Evolutionary conservation across 2,113 vertebrate genomes (phyloP).

Genomic region (Cinclus mexicanus): DNA sequence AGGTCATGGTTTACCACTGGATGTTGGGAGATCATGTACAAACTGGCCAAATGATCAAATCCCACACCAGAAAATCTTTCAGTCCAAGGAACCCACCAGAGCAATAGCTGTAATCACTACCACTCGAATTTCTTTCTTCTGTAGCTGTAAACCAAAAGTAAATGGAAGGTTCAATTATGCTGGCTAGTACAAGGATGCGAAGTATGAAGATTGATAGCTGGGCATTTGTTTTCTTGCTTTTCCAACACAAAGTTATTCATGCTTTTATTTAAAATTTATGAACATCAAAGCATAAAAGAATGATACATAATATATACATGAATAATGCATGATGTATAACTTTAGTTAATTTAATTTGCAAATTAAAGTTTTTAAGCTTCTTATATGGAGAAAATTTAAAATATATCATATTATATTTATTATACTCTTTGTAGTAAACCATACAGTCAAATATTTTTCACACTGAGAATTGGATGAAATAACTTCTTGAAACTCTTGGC

Average conservation of each 20-base stretch:
- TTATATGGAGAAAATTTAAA: background rate
- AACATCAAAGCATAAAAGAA: background rate
- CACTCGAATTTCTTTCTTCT: background rate
- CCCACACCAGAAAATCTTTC: background rate
- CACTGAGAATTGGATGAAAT: background rate
- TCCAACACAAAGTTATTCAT: background rate
- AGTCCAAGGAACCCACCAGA: background rate
- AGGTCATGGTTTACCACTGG: background rate
- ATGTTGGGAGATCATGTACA: background rate
- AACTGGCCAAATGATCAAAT: background rate
- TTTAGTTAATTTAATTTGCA: background rate
- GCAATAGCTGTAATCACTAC: background rate
- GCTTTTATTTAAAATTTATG: background rate
- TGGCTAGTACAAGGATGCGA: background rate
- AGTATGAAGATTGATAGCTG: background rate
- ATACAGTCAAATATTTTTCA: background rate
- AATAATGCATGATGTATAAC: background rate
- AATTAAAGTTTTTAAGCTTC: background rate
- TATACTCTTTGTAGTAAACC: background rate
- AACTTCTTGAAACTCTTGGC: background rate
- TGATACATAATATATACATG: background rate
- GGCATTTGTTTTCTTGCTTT: background rate
- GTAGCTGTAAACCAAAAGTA: background rate
- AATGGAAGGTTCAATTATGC: background rate
- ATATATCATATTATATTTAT: background rate